Percentiles rank a stretch among this genome's conserved stretches.
Evolutionary conservation across 2,797 vertebrate species (phyloP).

Genomic region (Xiphorhynchus erythropygius): DNA sequence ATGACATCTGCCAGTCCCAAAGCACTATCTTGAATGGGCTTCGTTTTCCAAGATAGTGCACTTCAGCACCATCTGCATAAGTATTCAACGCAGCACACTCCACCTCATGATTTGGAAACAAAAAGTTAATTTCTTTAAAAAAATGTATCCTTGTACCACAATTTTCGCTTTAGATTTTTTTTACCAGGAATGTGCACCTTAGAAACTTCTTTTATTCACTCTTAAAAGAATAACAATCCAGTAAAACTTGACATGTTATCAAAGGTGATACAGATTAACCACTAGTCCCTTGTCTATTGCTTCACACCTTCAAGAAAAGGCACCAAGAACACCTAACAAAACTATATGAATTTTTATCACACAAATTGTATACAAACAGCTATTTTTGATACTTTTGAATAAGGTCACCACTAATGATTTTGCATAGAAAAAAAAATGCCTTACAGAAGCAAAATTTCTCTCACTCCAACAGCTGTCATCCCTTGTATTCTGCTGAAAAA

Average conservation of each 20-base stretch:
- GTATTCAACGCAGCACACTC: neutral
- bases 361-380: neutral
- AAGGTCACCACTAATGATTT: neutral
- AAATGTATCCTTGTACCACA: neutral
- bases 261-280: neutral
- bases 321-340: neutral
- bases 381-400: neutral
- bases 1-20: neutral
- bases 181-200: neutral
- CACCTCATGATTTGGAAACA: neutral
- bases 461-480: neutral
- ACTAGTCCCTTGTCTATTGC: neutral
- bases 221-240: neutral
- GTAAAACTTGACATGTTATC: neutral
- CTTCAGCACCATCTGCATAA: neutral
- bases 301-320: neutral
- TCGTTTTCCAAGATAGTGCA: neutral
- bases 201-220: neutral
- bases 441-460: neutral
- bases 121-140: too few relatives aligned
- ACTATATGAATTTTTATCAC: neutral
- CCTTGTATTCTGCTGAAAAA: neutral
- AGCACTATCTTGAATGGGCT: neutral
- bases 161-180: neutral
- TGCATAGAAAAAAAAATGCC: neutral